Percentiles rank a stretch among this genome's conserved stretches.
Evolutionary conservation across 2,113 vertebrate species (phyloP).

Genomic region (Isurus oxyrinchus): DNA sequence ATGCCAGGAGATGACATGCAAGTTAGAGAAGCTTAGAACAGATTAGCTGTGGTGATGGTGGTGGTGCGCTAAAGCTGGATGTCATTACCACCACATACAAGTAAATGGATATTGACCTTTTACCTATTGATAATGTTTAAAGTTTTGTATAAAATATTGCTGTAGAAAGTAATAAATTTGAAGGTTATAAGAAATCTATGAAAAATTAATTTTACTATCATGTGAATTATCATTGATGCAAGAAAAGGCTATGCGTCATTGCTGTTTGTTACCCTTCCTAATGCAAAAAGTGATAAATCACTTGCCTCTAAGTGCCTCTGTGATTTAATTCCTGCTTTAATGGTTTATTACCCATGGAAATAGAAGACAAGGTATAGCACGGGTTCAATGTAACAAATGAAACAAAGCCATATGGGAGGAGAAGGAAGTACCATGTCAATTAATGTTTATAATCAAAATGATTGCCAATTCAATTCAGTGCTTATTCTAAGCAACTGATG

Average conservation of each 20-base stretch:
- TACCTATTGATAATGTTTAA: background rate
- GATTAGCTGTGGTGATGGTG: background rate
- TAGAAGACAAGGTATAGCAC: background rate
- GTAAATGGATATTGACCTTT: background rate
- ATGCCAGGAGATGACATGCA: background rate
- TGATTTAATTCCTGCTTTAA: background rate
- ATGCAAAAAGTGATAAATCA: background rate
- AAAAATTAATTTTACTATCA: background rate
- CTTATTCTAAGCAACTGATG: background rate
- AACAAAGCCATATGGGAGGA: background rate
- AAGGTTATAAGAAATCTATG: background rate
- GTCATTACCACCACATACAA: background rate
- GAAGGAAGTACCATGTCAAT: background rate
- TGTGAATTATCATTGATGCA: background rate
- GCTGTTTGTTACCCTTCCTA: background rate
- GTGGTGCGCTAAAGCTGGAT: background rate
- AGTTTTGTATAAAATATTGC: background rate
- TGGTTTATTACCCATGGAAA: background rate
- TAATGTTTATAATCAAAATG: background rate
- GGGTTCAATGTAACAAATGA: background rate
- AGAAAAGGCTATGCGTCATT: background rate
- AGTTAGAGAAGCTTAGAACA: background rate
- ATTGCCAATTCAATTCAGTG: background rate
- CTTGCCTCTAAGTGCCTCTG: background rate
- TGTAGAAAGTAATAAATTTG: background rate